Conservation (phyloP, 2,888 invertebrate genomes). For the Rhodophaea formosa region DNA sequence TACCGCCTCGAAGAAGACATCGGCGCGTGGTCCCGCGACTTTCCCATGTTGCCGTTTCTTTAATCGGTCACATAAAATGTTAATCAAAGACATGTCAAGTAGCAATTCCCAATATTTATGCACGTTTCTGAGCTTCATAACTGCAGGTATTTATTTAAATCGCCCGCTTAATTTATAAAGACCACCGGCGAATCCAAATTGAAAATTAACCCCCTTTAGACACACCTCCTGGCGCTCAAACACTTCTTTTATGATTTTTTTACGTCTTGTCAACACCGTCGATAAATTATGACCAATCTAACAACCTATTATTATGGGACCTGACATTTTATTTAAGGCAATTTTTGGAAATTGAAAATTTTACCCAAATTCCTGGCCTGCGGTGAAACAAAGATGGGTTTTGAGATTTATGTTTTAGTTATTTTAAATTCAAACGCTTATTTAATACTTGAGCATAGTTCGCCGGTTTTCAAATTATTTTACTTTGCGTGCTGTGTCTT, state of each 20-base stretch:
- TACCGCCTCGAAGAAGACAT: conserved; percentile 41
- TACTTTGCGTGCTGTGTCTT: conserved; percentile 26
- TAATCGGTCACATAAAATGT: conserved; percentile 57
- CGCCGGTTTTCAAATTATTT: conserved; percentile 13
- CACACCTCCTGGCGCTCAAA: conserved; percentile 67
- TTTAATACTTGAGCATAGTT: conserved; percentile 34
- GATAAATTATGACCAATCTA: conserved; percentile 72
- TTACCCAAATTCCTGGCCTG: conserved; percentile 60
- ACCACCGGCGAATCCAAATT: conserved; percentile 74
- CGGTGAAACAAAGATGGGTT: conserved; percentile 64
- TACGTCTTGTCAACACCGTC: conserved; percentile 72
- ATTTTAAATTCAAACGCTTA: conserved; percentile 52
- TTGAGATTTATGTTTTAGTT: conserved; percentile 59
- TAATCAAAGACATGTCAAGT: conserved; percentile 52
- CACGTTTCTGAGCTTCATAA: conserved; percentile 51
- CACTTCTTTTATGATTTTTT: conserved; percentile 56
- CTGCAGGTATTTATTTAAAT: conserved; percentile 61
- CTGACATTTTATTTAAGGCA: conserved; percentile 74
- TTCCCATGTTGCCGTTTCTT: conserved; percentile 55
- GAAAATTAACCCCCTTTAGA: conserved; percentile 77
- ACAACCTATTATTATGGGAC: conserved; percentile 73
- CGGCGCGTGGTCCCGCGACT: conserved; percentile 42
- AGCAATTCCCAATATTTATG: conserved; percentile 60
- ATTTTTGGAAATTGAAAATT: conserved; percentile 73
- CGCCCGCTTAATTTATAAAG: conserved; percentile 62